Evolutionary conservation across 2,797 vertebrate genomes (phyloP).

Genomic region (Phaenicophaeus curvirostris): DNA sequence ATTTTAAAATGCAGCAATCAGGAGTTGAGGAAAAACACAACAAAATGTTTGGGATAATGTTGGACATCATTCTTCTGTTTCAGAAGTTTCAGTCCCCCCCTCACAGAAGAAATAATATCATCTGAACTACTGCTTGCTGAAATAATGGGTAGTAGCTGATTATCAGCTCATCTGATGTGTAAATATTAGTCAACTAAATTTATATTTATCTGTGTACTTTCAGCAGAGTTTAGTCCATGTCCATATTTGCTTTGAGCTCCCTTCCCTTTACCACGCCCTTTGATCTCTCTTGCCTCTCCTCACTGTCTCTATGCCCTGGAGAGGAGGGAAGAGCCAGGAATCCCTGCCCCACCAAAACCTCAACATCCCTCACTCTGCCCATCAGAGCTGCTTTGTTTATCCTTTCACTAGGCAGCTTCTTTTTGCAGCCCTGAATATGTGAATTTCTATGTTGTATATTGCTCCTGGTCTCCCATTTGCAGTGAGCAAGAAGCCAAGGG

Average conservation of each 20-base stretch:
- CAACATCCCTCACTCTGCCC: background rate
- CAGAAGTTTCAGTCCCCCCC: background rate
- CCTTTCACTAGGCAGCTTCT: too few species aligned
- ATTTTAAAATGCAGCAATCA: background rate
- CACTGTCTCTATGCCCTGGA: background rate
- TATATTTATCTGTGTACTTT: background rate
- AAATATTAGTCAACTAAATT: background rate
- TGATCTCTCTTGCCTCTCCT: background rate
- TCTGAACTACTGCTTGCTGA: background rate
- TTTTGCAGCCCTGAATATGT: accelerated
- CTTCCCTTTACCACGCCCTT: background rate
- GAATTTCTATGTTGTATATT: too few species aligned
- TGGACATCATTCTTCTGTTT: background rate
- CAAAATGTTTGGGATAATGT: background rate
- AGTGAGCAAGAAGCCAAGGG: accelerated
- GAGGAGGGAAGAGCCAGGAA: background rate
- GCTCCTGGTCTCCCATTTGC: background rate
- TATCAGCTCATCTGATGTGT: background rate
- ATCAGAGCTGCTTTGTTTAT: background rate
- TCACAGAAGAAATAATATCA: background rate
- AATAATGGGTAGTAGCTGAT: background rate
- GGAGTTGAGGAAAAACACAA: background rate
- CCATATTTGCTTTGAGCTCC: too few species aligned
- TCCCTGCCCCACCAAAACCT: accelerated
- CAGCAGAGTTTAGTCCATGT: background rate